These are phyloP conservation scores for Urophycis tenuis DNA, from an alignment of 2,797 vertebrate genomes.

Conservation along the genomic window DNA sequence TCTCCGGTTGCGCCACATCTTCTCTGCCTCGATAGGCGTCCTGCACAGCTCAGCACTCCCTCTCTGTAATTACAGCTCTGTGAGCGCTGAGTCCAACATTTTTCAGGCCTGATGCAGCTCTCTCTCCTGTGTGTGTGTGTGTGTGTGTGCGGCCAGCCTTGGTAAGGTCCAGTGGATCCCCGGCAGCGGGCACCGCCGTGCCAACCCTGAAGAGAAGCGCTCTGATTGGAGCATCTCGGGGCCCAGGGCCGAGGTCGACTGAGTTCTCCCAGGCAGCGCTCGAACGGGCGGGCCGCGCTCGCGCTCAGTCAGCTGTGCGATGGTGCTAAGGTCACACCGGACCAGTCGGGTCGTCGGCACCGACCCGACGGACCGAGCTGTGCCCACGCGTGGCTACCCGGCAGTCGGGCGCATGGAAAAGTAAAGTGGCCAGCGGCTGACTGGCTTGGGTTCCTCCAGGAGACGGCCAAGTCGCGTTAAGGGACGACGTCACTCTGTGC, in stretches of 20 bases:
- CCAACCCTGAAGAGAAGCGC: conserved; percentile 5
- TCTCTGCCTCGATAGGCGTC: conserved; percentile 53
- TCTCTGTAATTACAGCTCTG: conserved; percentile 71
- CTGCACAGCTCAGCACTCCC: conserved; percentile 71
- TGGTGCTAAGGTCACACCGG: background rate
- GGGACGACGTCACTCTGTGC: background rate
- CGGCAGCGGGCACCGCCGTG: conserved; percentile 42
- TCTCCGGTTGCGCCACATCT: conserved; percentile 14
- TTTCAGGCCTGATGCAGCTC: conserved; percentile 72
- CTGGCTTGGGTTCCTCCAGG: background rate
- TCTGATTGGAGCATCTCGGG: background rate
- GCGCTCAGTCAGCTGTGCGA: background rate
- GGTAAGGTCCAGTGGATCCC: conserved; percentile 48
- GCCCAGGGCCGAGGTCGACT: background rate
- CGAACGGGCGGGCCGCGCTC: background rate
- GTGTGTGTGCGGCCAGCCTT: conserved; percentile 41
- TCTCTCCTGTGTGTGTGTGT: background rate
- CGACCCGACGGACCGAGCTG: background rate
- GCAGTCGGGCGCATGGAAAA: background rate
- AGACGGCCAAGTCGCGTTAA: background rate
- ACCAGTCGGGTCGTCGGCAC: background rate
- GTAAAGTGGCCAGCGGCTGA: background rate
- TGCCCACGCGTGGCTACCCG: background rate
- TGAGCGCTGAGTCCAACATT: conserved; percentile 73
- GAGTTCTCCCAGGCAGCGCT: background rate